Evolutionary conservation across 2,113 vertebrate species (phyloP).

Genomic region (Caloenas nicobarica): DNA sequence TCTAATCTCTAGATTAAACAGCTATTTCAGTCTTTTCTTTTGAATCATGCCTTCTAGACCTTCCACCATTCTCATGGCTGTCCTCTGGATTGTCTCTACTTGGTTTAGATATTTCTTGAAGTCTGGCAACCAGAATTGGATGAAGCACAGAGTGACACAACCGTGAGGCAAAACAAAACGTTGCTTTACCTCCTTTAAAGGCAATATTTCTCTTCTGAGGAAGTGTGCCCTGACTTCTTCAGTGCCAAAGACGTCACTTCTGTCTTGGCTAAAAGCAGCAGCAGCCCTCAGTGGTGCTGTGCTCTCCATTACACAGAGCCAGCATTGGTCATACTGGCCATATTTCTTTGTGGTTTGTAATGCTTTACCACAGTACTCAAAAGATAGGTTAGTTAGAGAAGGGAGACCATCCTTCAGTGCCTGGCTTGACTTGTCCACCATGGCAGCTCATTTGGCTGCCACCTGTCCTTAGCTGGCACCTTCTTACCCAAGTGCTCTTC

Average conservation of each 20-base stretch:
- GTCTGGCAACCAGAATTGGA: background rate
- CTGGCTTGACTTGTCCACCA: background rate
- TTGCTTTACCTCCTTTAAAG: background rate
- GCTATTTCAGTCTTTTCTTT: background rate
- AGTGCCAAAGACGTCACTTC: background rate
- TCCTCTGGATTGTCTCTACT: background rate
- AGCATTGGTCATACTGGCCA: accelerated
- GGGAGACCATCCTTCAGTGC: background rate
- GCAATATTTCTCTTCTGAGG: background rate
- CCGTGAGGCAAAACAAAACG: background rate
- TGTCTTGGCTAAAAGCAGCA: background rate
- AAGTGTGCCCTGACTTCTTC: background rate
- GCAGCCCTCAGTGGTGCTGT: background rate
- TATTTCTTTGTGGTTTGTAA: background rate
- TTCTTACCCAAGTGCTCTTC: background rate
- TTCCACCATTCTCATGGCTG: background rate
- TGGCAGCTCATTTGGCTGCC: background rate
- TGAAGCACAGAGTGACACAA: background rate
- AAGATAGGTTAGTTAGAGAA: background rate
- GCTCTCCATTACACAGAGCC: background rate
- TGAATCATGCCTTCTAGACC: background rate
- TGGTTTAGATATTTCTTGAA: background rate
- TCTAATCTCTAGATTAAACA: background rate
- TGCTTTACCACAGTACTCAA: background rate
- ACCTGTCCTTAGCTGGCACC: background rate